Percentiles rank a stretch among this genome's conserved stretches.
Evolutionary conservation across 1,140 invertebrate genomes (phyloP).

Genomic region (Penaeus japonicus): DNA sequence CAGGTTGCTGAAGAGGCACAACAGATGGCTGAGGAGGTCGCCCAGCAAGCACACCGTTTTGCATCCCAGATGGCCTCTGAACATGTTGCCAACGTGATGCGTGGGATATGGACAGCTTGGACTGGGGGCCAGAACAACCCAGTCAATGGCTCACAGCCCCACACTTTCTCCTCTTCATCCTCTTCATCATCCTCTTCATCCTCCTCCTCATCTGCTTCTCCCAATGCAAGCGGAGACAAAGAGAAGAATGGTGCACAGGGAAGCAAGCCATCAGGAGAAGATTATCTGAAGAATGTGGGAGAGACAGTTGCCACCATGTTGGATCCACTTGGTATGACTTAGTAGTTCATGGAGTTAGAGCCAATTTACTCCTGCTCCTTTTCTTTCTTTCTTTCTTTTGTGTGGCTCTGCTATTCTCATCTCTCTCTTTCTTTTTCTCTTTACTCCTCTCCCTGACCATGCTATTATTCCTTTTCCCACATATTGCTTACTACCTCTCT

Average conservation of each 20-base stretch:
- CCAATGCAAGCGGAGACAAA: neutral
- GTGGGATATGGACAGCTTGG: slow-evolving; percentile 50
- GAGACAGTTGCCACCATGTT: slow-evolving; percentile 42
- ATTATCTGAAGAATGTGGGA: slow-evolving; percentile 34
- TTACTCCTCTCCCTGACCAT: too few relatives aligned
- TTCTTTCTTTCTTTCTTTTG: too few relatives aligned
- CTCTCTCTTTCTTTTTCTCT: too few relatives aligned
- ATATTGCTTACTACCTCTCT: too few relatives aligned
- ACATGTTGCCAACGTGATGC: slow-evolving; percentile 46
- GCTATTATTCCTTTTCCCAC: too few relatives aligned
- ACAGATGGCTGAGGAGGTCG: slow-evolving; percentile 25
- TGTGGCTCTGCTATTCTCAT: too few relatives aligned
- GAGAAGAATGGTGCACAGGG: neutral
- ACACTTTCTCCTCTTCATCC: neutral
- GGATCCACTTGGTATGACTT: slow-evolving; percentile 27
- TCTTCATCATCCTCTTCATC: neutral
- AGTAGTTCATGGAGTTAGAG: neutral
- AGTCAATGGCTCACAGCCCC: too few relatives aligned
- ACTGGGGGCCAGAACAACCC: slow-evolving; percentile 25
- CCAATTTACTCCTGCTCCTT: neutral
- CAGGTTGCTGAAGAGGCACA: slow-evolving; percentile 36
- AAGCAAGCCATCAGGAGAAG: neutral
- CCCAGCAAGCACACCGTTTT: slow-evolving; percentile 45
- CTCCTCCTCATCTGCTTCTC: neutral
- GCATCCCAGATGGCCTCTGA: slow-evolving; percentile 46